A percentile compares a stretch with the other conserved stretches of the same genome.
Conservation (phyloP, 2,113 vertebrate species). For the Caranx melampygus region DNA sequence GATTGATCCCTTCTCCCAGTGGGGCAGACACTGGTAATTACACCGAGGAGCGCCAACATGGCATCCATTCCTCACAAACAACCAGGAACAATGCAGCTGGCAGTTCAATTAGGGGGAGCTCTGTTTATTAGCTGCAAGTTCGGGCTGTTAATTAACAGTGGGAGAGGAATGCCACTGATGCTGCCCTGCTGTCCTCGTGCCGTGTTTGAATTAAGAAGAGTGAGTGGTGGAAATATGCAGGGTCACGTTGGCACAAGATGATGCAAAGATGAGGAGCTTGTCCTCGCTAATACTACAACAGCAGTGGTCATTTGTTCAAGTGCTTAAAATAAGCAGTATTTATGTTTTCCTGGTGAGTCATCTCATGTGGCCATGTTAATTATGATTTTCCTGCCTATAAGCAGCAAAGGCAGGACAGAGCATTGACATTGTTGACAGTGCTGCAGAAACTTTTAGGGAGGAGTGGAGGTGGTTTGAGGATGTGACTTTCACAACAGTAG, state of each 20-base stretch:
- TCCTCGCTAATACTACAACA: background rate
- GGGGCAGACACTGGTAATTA: slow-evolving; percentile 69
- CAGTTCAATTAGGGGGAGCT: slow-evolving; percentile 65
- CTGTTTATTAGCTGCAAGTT: slow-evolving; percentile 58
- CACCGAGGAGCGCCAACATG: slow-evolving; percentile 50
- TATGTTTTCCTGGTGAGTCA: background rate
- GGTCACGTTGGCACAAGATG: background rate
- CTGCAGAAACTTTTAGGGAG: background rate
- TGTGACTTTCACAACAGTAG: no score
- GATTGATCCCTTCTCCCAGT: slow-evolving; percentile 66
- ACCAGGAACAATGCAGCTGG: slow-evolving; percentile 59
- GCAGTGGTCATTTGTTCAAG: background rate
- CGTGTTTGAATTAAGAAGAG: slow-evolving; percentile 10
- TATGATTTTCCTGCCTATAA: background rate
- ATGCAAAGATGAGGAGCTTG: background rate
- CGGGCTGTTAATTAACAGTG: slow-evolving; percentile 55
- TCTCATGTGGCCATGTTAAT: background rate
- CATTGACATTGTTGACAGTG: background rate
- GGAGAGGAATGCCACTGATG: slow-evolving; percentile 11
- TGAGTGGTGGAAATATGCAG: slow-evolving; percentile 5
- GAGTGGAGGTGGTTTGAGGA: no score
- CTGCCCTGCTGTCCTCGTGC: slow-evolving; percentile 4
- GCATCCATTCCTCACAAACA: slow-evolving; percentile 64
- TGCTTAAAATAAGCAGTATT: background rate
- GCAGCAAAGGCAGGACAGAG: background rate